Conservation (phyloP, 2,797 vertebrate species). For the Trichosurus vulpecula region DNA sequence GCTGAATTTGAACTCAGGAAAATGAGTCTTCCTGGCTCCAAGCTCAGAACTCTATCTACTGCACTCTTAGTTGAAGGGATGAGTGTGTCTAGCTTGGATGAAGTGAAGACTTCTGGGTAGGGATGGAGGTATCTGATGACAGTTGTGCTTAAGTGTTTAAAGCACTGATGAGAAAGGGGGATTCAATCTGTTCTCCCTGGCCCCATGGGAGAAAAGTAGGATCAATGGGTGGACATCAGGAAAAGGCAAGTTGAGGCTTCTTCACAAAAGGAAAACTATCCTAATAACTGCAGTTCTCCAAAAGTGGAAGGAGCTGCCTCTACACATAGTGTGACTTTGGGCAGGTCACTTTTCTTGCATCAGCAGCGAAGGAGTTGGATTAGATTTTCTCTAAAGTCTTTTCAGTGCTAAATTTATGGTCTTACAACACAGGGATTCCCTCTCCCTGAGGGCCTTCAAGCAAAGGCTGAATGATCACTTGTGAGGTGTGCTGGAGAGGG, state of each 20-base stretch:
- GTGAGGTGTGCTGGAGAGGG: not conserved
- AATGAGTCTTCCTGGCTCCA: not conserved
- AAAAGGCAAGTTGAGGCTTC: not conserved
- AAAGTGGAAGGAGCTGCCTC: not conserved
- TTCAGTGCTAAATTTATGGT: not conserved
- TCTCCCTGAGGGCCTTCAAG: not conserved
- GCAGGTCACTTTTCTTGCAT: not conserved
- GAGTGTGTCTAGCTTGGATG: not conserved
- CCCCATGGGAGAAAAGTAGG: not conserved
- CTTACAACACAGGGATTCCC: not conserved
- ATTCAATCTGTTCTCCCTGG: not conserved
- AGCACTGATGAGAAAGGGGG: not conserved
- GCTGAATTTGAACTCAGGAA: not conserved
- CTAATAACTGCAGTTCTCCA: not conserved
- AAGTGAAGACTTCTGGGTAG: not conserved
- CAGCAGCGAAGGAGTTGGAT: not conserved
- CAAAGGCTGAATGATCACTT: not conserved
- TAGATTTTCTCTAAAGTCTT: not conserved
- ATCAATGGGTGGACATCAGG: not conserved
- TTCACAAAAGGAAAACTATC: not conserved
- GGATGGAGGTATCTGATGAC: not conserved
- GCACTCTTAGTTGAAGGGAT: not conserved
- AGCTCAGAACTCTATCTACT: not conserved
- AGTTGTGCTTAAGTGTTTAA: not conserved
- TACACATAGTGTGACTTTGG: not conserved